Conservation (phyloP, 2,113 vertebrate species). For the Piaya cayana region DNA sequence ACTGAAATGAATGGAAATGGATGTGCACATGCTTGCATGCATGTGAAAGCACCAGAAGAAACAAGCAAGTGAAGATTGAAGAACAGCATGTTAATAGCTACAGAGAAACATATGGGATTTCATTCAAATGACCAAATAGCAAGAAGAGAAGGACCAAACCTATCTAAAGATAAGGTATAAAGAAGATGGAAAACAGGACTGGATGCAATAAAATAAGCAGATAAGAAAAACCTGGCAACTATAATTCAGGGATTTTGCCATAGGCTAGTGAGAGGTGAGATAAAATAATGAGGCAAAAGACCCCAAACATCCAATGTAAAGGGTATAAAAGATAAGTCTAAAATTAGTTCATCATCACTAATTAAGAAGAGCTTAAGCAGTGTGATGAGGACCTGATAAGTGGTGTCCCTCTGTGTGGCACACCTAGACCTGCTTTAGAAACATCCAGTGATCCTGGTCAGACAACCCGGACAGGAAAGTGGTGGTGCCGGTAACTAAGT, state of each 20-base stretch:
- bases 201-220: slow-evolving; percentile 8
- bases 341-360: not conserved
- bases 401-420: not conserved
- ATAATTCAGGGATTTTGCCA: slow-evolving; percentile 33
- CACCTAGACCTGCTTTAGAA: no score
- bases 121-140: not conserved
- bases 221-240: slow-evolving; percentile 26
- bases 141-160: not conserved
- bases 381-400: not conserved
- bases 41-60: not conserved
- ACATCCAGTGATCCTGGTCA: not conserved
- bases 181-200: not conserved
- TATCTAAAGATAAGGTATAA: not conserved
- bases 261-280: not conserved
- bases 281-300: slow-evolving; percentile 31
- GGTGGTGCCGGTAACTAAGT: fast-evolving
- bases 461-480: fast-evolving
- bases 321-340: not conserved
- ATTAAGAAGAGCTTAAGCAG: not conserved
- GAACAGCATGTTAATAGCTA: not conserved
- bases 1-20: not conserved
- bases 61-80: not conserved
- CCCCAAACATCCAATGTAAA: not conserved
- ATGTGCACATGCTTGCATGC: no score
- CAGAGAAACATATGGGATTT: not conserved